phyloP scores from a whole-genome alignment of 1,140 invertebrate species.

The Campoletis sonorensis region DNA sequence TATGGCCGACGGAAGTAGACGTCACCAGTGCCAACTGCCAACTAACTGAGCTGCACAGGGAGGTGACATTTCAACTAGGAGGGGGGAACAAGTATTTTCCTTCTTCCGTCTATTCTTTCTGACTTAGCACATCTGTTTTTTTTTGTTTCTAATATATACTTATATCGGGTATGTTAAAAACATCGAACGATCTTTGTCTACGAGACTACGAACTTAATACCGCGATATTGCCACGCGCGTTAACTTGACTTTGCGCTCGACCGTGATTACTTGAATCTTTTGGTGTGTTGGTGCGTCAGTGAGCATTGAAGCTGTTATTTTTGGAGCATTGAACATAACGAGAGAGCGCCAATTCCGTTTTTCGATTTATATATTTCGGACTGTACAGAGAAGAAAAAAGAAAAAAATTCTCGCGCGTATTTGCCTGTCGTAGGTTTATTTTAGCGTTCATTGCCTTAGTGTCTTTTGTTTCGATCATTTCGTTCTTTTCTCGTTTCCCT shows the following conservation, averaged over 20 bases:
- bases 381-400: no score
- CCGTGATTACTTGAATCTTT: slow-evolving; percentile 9
- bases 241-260: slow-evolving; percentile 26
- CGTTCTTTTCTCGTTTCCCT: slow-evolving; percentile 14
- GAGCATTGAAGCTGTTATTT: slow-evolving; percentile 38
- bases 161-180: slow-evolving; percentile 62
- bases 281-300: slow-evolving; percentile 41
- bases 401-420: no score
- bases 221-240: slow-evolving; percentile 30
- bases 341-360: slow-evolving; percentile 47
- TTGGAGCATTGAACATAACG: slow-evolving; percentile 25
- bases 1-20: slow-evolving; percentile 73
- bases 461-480: not conserved
- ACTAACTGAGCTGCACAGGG: slow-evolving; percentile 64
- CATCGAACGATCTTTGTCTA: slow-evolving; percentile 25
- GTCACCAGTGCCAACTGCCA: slow-evolving; percentile 75
- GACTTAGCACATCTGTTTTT: slow-evolving; percentile 50
- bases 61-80: slow-evolving; percentile 62
- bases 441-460: not conserved
- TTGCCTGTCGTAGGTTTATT: no score
- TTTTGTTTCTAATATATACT: slow-evolving; percentile 46
- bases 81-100: slow-evolving; percentile 62
- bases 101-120: slow-evolving; percentile 59
- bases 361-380: slow-evolving; percentile 39
- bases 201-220: not conserved